Conservation (phyloP, 2,888 invertebrate species). For the Romanomermis culicivorax region DNA sequence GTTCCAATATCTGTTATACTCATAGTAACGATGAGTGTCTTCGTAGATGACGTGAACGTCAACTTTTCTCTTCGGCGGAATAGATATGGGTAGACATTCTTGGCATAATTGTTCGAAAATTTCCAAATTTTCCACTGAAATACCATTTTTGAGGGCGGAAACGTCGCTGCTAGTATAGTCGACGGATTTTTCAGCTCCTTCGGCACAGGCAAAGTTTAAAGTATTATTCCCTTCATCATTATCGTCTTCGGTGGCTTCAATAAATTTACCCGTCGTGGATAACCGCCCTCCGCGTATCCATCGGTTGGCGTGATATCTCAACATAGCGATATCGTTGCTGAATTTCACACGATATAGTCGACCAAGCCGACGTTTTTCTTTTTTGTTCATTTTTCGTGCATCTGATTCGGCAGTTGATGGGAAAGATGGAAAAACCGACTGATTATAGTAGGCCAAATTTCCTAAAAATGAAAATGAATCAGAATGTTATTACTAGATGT, state of each 20-base stretch:
- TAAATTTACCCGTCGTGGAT: slow-evolving; percentile 6
- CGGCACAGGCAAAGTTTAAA: too few species aligned
- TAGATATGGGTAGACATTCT: too few species aligned
- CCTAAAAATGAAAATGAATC: too few species aligned
- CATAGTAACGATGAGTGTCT: slow-evolving; percentile 8
- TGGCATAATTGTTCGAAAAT: too few species aligned
- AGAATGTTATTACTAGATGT: too few species aligned
- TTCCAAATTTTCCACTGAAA: too few species aligned
- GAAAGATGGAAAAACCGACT: neutral
- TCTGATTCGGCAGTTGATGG: neutral
- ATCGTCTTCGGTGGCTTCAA: slow-evolving; percentile 1
- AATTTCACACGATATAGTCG: neutral
- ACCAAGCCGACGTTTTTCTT: neutral
- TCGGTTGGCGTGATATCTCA: slow-evolving; percentile 6
- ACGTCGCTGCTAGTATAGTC: neutral
- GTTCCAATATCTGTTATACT: slow-evolving; percentile 8
- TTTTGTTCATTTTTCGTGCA: neutral
- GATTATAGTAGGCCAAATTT: too few species aligned
- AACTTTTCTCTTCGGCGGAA: neutral
- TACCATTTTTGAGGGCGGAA: neutral
- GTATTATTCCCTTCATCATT: too few species aligned
- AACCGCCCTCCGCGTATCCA: slow-evolving; percentile 6
- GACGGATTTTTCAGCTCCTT: neutral
- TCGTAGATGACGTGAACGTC: slow-evolving; percentile 7
- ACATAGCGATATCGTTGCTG: slow-evolving; percentile 1